phyloP scores from a whole-genome alignment of 2,797 vertebrate species.

The Mormyrus proboscirostris region DNA sequence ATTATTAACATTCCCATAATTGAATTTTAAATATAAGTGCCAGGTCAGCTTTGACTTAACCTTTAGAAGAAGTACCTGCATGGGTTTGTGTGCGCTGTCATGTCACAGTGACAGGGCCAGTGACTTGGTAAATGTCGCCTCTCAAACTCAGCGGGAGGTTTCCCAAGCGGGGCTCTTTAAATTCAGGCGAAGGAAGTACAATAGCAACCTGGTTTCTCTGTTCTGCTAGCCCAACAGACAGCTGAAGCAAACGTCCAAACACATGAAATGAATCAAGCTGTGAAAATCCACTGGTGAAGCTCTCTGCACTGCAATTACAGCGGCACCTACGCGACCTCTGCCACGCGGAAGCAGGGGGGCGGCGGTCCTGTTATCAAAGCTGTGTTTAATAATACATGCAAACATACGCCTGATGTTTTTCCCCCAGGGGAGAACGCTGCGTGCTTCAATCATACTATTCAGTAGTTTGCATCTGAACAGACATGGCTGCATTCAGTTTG shows the following conservation, averaged over 20 bases:
- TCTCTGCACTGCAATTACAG: conserved; percentile 16
- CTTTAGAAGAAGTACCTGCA: not conserved
- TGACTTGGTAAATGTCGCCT: not conserved
- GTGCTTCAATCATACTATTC: not conserved
- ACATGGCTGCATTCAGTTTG: not conserved
- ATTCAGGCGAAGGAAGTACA: not conserved
- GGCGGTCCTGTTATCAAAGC: not conserved
- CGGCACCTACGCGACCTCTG: not conserved
- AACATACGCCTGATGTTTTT: not conserved
- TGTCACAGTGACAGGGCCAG: not conserved
- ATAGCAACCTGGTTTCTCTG: not conserved
- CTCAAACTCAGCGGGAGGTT: not conserved
- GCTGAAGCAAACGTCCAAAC: not conserved
- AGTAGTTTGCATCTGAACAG: not conserved
- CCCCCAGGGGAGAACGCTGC: not conserved
- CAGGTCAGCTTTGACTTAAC: not conserved
- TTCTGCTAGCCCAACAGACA: not conserved
- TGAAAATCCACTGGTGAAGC: not conserved
- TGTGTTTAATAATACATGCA: not conserved
- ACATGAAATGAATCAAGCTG: conserved; percentile 9
- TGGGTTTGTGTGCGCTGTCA: not conserved
- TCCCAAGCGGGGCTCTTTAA: not conserved
- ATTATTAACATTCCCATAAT: not conserved
- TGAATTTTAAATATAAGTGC: not conserved
- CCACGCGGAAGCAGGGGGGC: not conserved